A percentile compares a stretch with the other conserved stretches of the same genome.
These are phyloP conservation scores for Ophiothrix spiculata DNA, from an alignment of 35 echinoderm and acorn worm species.

Conservation along the genomic window DNA sequence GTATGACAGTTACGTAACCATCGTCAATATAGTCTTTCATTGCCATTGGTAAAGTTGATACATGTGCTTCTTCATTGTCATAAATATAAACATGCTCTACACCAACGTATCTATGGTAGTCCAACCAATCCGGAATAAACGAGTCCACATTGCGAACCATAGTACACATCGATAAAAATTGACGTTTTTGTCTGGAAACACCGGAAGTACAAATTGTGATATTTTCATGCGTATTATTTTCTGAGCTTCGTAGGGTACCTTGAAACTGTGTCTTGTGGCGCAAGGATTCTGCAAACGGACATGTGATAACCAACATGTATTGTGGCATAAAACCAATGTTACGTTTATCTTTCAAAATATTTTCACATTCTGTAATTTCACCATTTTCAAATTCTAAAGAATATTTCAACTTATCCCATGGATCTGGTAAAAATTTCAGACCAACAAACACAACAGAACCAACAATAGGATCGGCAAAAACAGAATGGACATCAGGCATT, in stretches of 20 bases:
- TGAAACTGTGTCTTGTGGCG: conserved; percentile 19
- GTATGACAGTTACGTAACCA: conserved; percentile 70
- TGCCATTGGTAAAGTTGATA: conserved; percentile 38
- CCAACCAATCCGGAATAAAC: conserved; percentile 69
- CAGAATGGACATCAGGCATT: conserved; percentile 74
- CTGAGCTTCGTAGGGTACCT: conserved; percentile 32
- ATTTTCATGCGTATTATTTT: conserved; percentile 48
- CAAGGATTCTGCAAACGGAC: conserved; percentile 39
- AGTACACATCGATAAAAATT: conserved; percentile 69
- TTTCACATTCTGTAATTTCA: conserved; percentile 24
- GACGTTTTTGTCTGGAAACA: conserved; percentile 12
- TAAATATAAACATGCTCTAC: conserved; percentile 70
- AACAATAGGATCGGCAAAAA: conserved; percentile 60
- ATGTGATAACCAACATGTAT: conserved; percentile 72
- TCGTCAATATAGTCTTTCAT: conserved; percentile 46
- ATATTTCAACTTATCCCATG: conserved; percentile 45
- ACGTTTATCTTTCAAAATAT: conserved; percentile 57
- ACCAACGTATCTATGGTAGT: conserved; percentile 65
- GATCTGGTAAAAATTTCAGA: conserved; percentile 34
- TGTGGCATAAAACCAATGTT: conserved; percentile 79
- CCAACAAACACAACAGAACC: conserved; percentile 62
- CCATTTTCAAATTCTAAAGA: conserved; percentile 58
- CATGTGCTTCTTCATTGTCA: conserved; percentile 54
- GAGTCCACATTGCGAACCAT: conserved; percentile 66
- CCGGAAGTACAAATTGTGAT: conserved; percentile 70